phyloP scores from a whole-genome alignment of 1,140 invertebrate genomes.

The Chelonus insularis region DNA sequence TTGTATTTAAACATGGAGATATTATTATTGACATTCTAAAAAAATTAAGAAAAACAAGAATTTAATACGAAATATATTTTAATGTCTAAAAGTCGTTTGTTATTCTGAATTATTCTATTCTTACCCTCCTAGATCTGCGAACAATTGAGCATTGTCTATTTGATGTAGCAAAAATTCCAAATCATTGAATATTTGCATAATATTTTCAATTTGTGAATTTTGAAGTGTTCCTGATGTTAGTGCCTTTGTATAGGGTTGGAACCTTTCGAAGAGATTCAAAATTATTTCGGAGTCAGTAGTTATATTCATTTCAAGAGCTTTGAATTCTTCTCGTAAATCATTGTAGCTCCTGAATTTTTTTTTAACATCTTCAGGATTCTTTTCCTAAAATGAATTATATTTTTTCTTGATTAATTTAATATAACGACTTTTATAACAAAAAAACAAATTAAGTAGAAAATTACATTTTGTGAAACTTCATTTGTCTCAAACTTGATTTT shows the following conservation, averaged over 20 bases:
- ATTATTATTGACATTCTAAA: slow-evolving; percentile 64
- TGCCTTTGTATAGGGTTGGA: slow-evolving; percentile 53
- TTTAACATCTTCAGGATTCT: slow-evolving; percentile 36
- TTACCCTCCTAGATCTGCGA: slow-evolving; percentile 68
- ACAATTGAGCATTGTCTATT: slow-evolving; percentile 76
- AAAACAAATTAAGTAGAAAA: slow-evolving; percentile 29
- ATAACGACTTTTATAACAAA: slow-evolving; percentile 14
- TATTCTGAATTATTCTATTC: slow-evolving; percentile 22
- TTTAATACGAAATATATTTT: not conserved
- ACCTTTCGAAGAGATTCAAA: slow-evolving; percentile 63
- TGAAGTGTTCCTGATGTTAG: slow-evolving; percentile 41
- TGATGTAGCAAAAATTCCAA: slow-evolving; percentile 77
- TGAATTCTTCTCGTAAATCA: slow-evolving; percentile 70
- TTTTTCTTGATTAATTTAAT: not conserved
- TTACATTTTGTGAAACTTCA: slow-evolving; percentile 25
- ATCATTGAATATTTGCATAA: slow-evolving; percentile 66
- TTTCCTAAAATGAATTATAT: slow-evolving; percentile 32
- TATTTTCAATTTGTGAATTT: slow-evolving; percentile 46
- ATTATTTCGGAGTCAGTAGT: slow-evolving; percentile 72
- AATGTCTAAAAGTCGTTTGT: not conserved
- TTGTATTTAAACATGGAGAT: slow-evolving; percentile 70
- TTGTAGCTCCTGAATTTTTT: slow-evolving; percentile 66
- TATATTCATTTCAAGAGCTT: slow-evolving; percentile 65
- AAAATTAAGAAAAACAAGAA: slow-evolving; percentile 19
- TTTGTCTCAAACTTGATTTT: slow-evolving; percentile 38